Evolutionary conservation across 2,797 vertebrate species (phyloP).

Genomic region (Enteromius radiatus): DNA sequence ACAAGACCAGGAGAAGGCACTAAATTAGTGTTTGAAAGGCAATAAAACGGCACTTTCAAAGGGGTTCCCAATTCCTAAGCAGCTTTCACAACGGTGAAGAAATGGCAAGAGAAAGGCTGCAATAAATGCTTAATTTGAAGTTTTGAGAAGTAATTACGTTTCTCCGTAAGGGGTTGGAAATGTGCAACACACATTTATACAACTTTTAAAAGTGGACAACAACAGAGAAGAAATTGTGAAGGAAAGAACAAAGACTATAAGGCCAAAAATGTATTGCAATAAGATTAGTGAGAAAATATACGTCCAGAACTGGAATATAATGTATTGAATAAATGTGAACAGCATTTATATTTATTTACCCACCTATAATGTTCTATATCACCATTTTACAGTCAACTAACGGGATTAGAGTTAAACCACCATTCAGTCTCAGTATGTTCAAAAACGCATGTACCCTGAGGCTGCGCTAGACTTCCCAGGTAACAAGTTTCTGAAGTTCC

Average conservation of each 20-base stretch:
- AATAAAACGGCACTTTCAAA: conserved; percentile 7
- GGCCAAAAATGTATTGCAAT: neutral
- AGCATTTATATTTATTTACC: neutral
- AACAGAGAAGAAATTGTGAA: neutral
- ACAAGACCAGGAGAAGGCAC: neutral
- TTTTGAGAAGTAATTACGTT: conserved; percentile 11
- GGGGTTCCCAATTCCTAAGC: neutral
- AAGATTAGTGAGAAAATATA: neutral
- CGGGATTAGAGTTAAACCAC: neutral
- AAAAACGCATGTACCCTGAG: neutral
- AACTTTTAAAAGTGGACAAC: conserved; percentile 11
- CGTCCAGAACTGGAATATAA: neutral
- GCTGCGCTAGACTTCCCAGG: neutral
- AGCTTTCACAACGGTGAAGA: conserved; percentile 4
- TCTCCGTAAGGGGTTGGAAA: neutral
- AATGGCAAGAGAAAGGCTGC: neutral
- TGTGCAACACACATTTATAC: neutral
- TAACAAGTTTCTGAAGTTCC: neutral
- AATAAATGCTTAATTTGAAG: conserved; percentile 1
- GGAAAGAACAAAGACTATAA: neutral
- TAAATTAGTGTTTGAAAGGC: conserved; percentile 37
- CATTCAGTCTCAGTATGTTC: neutral
- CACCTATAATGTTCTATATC: neutral
- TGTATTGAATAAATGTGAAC: neutral
- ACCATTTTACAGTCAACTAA: neutral